phyloP scores from a whole-genome alignment of 2,113 vertebrate genomes.

The Cyphomyrus plagiostoma region DNA sequence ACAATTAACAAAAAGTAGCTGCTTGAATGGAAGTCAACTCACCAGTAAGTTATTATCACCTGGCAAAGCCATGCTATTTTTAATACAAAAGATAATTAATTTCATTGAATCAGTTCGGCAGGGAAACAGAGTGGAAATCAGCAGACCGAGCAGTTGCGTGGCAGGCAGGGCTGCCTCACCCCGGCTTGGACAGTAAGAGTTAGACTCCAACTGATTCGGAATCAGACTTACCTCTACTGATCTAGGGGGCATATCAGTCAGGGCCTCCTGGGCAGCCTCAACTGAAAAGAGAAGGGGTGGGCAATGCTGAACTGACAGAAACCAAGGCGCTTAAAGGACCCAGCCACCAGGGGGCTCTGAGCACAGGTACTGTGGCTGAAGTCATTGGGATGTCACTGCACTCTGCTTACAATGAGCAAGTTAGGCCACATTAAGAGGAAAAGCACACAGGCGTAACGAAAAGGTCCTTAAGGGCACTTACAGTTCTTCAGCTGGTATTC shows the following conservation, averaged over 20 bases:
- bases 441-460: neutral
- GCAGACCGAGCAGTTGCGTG: neutral
- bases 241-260: constrained; percentile 89
- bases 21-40: neutral
- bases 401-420: neutral
- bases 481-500: constrained; percentile 83
- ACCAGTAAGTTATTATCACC: neutral
- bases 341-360: neutral
- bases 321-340: neutral
- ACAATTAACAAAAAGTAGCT: neutral
- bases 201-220: neutral
- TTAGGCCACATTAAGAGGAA: neutral
- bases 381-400: neutral
- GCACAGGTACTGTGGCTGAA: neutral
- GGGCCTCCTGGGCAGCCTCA: constrained; percentile 73
- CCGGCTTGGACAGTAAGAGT: neutral
- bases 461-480: constrained; percentile 35
- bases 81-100: neutral
- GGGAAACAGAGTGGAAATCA: neutral
- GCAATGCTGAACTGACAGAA: neutral
- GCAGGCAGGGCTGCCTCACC: neutral
- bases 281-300: constrained; percentile 41
- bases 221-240: constrained; percentile 70
- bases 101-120: neutral
- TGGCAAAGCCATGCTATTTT: neutral